Conservation (phyloP, 2,113 vertebrate species). For the Gallinago jamesoni region DNA sequence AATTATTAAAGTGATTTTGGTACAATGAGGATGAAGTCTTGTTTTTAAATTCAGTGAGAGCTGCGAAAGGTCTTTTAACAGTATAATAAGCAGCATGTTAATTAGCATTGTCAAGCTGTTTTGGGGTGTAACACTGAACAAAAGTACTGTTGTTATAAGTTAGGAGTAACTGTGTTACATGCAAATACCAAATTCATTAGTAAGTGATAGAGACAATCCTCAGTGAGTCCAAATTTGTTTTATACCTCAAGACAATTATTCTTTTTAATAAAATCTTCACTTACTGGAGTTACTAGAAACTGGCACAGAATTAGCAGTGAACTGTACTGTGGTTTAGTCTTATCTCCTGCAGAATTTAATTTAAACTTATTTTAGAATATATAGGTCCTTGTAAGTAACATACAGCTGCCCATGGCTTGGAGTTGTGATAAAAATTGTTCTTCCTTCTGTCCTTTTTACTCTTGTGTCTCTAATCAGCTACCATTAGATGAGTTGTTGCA, state of each 20-base stretch:
- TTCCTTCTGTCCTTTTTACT: conserved; percentile 1
- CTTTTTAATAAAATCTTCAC: neutral
- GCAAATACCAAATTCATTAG: neutral
- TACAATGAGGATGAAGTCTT: conserved; percentile 14
- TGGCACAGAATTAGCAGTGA: neutral
- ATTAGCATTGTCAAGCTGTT: conserved; percentile 40
- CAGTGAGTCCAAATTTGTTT: neutral
- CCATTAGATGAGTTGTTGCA: neutral
- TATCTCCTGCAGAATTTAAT: neutral
- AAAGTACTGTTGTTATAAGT: neutral
- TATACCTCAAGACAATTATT: neutral
- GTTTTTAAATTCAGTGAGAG: conserved; percentile 1
- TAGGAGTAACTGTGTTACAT: neutral
- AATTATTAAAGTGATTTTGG: conserved; percentile 49
- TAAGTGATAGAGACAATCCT: neutral
- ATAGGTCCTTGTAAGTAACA: neutral
- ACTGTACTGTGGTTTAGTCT: neutral
- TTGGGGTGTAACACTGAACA: neutral
- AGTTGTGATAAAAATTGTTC: neutral
- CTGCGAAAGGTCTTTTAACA: conserved; percentile 13
- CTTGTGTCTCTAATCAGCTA: neutral
- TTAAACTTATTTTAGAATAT: neutral
- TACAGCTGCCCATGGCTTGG: neutral
- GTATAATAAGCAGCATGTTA: neutral
- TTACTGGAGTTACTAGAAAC: neutral